These are phyloP conservation scores for Apodemia mormo DNA, from an alignment of 2,888 invertebrate species.

Conservation along the genomic window DNA sequence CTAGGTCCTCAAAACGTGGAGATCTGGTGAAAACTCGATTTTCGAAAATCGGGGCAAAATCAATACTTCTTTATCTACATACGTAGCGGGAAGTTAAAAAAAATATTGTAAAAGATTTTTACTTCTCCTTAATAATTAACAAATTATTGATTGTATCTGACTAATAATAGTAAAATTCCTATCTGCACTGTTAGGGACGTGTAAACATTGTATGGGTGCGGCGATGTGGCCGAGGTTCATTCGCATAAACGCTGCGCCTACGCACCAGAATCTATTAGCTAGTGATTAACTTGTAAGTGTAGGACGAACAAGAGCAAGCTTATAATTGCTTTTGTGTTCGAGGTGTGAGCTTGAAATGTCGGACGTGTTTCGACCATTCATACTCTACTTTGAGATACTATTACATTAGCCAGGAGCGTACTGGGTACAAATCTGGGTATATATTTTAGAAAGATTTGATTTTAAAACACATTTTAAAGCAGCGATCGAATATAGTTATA, in stretches of 20 bases:
- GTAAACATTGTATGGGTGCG: conserved; percentile 45
- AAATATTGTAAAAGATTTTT: no score
- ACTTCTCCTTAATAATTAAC: no score
- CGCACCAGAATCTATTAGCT: conserved; percentile 62
- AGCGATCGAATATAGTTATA: no score
- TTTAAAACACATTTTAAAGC: no score
- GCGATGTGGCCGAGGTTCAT: conserved; percentile 42
- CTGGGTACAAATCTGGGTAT: no score
- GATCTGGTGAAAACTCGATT: no score
- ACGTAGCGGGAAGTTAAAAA: no score
- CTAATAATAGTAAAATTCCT: not conserved
- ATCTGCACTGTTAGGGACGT: conserved; percentile 29
- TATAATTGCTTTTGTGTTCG: conserved; percentile 59
- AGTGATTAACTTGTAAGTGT: conserved; percentile 73
- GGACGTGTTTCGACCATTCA: conserved; percentile 44
- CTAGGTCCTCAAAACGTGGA: no score
- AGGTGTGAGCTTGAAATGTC: conserved; percentile 40
- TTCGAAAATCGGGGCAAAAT: no score
- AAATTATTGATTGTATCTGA: not conserved
- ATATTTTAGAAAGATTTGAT: no score
- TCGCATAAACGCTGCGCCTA: conserved; percentile 51
- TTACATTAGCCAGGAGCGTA: not conserved
- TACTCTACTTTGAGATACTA: conserved; percentile 26
- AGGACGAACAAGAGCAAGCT: conserved; percentile 47
- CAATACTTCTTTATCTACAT: no score